Conservation (phyloP, 2,113 vertebrate genomes). For the Oplegnathus fasciatus region DNA sequence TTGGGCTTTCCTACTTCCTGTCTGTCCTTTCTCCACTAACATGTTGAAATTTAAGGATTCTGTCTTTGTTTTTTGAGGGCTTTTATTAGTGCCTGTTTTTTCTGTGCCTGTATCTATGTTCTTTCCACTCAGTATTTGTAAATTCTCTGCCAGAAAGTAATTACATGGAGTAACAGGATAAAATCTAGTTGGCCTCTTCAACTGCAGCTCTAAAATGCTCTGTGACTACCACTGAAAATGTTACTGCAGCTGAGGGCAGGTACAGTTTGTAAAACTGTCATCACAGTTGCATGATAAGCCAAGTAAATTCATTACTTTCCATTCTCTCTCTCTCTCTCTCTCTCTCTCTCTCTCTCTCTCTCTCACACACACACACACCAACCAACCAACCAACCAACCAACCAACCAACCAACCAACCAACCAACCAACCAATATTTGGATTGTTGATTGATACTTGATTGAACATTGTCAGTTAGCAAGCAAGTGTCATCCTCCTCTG, state of each 20-base stretch:
- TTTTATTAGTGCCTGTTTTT: neutral
- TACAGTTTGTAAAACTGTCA: neutral
- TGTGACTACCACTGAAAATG: neutral
- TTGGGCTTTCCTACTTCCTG: neutral
- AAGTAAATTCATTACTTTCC: neutral
- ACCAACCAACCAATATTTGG: neutral
- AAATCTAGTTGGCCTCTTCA: neutral
- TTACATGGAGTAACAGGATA: neutral
- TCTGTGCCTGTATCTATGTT: neutral
- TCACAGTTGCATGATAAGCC: constrained; percentile 4
- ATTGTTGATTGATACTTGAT: neutral
- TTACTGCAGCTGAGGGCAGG: neutral
- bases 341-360: no score
- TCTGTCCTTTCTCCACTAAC: neutral
- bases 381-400: no score
- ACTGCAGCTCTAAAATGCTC: neutral
- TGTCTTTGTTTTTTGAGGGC: neutral
- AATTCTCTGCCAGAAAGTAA: neutral
- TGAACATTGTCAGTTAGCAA: neutral
- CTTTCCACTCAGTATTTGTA: neutral
- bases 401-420: no score
- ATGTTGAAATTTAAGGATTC: neutral
- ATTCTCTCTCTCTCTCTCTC: no score
- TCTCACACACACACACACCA: no score
- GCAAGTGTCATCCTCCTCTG: neutral